phyloP scores from a whole-genome alignment of 1,140 invertebrate species.

The Hyles vespertilio region DNA sequence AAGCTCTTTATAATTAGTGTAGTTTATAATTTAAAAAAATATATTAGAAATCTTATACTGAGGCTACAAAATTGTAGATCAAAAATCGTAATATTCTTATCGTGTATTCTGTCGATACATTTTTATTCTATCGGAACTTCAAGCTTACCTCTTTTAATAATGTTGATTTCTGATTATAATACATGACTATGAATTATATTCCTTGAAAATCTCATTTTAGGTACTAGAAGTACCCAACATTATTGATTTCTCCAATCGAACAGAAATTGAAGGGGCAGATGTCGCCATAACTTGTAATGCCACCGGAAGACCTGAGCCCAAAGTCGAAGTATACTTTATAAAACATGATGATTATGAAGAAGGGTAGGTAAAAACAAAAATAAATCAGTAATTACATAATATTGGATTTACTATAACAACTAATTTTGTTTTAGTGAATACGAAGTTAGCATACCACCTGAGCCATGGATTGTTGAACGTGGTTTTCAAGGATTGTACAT shows the following conservation, averaged over 20 bases:
- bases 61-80: too few species aligned
- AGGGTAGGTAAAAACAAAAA: slow-evolving; percentile 19
- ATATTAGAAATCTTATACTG: too few species aligned
- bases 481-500: slow-evolving; percentile 36
- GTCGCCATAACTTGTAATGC: slow-evolving; percentile 41
- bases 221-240: slow-evolving; percentile 47
- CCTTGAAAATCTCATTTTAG: slow-evolving; percentile 21
- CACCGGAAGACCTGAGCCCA: slow-evolving; percentile 37
- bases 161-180: too few species aligned
- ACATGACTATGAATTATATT: too few species aligned
- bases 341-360: slow-evolving; percentile 30
- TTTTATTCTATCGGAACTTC: too few species aligned
- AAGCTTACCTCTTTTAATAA: too few species aligned
- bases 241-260: slow-evolving; percentile 38
- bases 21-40: too few species aligned
- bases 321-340: slow-evolving; percentile 34
- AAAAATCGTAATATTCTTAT: too few species aligned
- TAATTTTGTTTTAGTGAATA: neutral
- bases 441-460: neutral
- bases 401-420: neutral
- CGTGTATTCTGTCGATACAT: too few species aligned
- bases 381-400: neutral
- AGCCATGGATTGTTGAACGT: slow-evolving; percentile 9
- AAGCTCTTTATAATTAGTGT: too few species aligned
- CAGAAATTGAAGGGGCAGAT: slow-evolving; percentile 34